Conservation (phyloP, 1,140 invertebrate species). For the Leptopilina boulardi region DNA sequence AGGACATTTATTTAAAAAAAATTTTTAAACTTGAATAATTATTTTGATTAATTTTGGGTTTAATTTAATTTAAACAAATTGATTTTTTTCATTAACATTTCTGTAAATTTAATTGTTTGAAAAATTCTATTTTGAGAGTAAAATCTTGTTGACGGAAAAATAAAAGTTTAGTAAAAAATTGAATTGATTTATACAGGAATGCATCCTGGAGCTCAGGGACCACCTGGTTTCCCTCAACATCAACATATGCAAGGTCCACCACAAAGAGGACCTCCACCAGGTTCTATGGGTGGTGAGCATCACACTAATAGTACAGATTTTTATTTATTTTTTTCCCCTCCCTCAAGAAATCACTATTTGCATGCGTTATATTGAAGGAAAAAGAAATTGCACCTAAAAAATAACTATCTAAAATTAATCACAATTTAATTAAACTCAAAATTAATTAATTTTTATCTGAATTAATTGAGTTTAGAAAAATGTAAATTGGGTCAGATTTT, state of each 20-base stretch:
- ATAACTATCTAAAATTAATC: neutral
- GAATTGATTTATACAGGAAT: slow-evolving; percentile 64
- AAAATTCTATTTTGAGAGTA: too few relatives aligned
- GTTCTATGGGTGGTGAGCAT: slow-evolving; percentile 75
- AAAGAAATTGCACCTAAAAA: neutral
- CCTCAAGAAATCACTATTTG: neutral
- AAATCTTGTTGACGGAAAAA: neutral
- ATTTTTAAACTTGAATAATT: too few relatives aligned
- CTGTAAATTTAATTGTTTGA: too few relatives aligned
- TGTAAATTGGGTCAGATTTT: too few relatives aligned
- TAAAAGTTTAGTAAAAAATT: slow-evolving; percentile 10
- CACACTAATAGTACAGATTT: neutral
- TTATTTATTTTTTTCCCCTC: neutral
- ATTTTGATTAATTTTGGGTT: too few relatives aligned
- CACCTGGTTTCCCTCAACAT: slow-evolving; percentile 78
- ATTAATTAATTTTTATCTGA: too few relatives aligned
- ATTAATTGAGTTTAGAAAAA: too few relatives aligned
- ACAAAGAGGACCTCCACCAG: slow-evolving; percentile 83
- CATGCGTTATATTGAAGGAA: slow-evolving; percentile 6
- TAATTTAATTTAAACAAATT: too few relatives aligned
- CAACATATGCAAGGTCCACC: slow-evolving; percentile 81
- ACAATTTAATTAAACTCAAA: too few relatives aligned
- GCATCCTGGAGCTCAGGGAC: slow-evolving; percentile 75
- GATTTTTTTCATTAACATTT: too few relatives aligned
- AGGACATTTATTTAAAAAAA: too few relatives aligned